phyloP scores from a whole-genome alignment of 2,797 vertebrate species.

The Megalops cyprinoides region DNA sequence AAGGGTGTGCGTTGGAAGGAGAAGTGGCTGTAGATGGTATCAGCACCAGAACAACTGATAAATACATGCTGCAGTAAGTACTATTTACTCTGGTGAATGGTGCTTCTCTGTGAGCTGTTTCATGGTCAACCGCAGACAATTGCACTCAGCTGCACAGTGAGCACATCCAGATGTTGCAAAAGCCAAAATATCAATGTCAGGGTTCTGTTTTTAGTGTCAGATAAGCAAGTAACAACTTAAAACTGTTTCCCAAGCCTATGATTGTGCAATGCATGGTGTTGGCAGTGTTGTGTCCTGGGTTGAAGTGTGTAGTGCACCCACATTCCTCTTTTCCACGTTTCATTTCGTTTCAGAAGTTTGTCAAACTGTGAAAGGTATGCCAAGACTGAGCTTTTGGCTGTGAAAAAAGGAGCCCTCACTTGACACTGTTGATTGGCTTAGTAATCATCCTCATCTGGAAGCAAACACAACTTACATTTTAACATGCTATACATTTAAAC shows the following conservation, averaged over 20 bases:
- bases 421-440: neutral
- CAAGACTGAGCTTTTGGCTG: neutral
- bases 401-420: neutral
- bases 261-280: neutral
- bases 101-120: neutral
- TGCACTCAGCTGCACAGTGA: neutral
- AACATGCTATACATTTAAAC: too few relatives aligned
- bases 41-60: neutral
- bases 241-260: neutral
- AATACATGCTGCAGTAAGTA: constrained; percentile 12
- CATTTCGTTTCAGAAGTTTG: neutral
- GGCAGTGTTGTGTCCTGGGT: neutral
- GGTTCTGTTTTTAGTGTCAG: neutral
- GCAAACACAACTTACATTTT: neutral
- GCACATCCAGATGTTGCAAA: neutral
- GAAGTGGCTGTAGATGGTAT: neutral
- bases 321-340: neutral
- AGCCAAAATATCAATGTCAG: neutral
- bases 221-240: neutral
- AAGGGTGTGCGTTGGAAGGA: neutral
- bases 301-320: neutral
- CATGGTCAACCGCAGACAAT: neutral
- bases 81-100: neutral
- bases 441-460: neutral
- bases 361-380: neutral